Base-by-base conservation (phyloP, 2,888 invertebrate species). In the Drosophila niveifrons region DNA sequence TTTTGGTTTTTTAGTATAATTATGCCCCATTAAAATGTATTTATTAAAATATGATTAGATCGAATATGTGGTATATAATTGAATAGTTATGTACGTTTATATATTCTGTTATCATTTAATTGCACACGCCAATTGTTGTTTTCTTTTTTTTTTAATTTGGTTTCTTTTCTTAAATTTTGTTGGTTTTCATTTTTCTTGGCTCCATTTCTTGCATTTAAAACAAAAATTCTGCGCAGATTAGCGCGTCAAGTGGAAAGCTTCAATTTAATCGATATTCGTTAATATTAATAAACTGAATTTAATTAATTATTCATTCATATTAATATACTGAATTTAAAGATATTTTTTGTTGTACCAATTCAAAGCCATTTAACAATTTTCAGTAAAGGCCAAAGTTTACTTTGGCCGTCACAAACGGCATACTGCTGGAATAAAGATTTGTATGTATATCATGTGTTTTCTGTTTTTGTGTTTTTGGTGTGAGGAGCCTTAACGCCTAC, bases 401-500 rank as follows among this genome's bases (percentile, higher is more conserved):
- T 41, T 50, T 51, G 43, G n/a, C 23, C 43, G 47, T 29, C 50
- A 17, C 52, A 69, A 63, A 55, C 59, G 74, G 55, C 79, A 72
- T 61, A 67, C 68, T 79, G 79, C 65, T 72, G 72, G 64, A 79
- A 51, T n/a, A 41, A 48, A 11, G 7, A 47, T 51, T 62, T 56
- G 41, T 41, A 36, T 55, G 55, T 44, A 41, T 62, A 57, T 29
- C 59, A 55, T 55, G 44, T 48, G 56, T 63, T 68, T 52, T 66
- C 44, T 51, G 44, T 31, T 47, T 10, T 36, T 4, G 36, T 23
- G 23, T 23, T 23, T 23, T 23, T 23, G 23, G 23, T 50, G 13
- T 2, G 31, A 10, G 28, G 13, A 29, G 34, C 18, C 61, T 90
- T 94, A 93, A 76, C 94, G 92, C 80, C 94, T 94, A 13, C 95